A percentile compares a stretch with the other conserved stretches of the same genome.
phyloP scores from a whole-genome alignment of 2,113 vertebrate genomes.

The Rynchops niger region DNA sequence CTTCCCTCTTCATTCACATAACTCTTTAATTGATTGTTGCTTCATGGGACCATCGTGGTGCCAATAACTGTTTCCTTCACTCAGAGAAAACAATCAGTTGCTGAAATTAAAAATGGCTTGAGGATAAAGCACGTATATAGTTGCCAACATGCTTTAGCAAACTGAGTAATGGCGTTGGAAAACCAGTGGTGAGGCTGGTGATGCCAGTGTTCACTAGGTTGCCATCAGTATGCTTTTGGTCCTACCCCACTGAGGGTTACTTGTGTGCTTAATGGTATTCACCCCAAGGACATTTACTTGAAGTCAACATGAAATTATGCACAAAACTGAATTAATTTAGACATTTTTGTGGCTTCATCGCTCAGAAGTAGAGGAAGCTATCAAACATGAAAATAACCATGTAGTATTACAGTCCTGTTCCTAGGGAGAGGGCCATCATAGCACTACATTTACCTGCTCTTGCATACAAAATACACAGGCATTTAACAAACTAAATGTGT shows the following conservation, averaged over 20 bases:
- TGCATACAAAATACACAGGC: neutral
- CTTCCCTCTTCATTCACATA: neutral
- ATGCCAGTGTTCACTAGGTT: neutral
- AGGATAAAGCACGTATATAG: neutral
- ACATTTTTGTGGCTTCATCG: neutral
- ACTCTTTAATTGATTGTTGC: neutral
- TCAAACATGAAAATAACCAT: neutral
- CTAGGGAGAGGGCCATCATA: neutral
- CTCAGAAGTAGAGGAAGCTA: neutral
- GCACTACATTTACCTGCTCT: neutral
- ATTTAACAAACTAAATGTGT: neutral
- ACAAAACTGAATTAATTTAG: neutral
- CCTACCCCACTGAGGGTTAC: neutral
- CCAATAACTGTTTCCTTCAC: neutral
- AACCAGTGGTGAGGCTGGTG: neutral
- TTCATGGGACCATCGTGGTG: neutral
- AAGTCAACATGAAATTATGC: neutral
- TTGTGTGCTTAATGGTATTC: neutral
- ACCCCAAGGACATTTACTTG: neutral
- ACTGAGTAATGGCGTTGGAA: neutral
- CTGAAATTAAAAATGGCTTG: neutral
- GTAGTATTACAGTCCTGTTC: neutral
- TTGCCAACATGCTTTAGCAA: neutral
- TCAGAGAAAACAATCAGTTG: neutral
- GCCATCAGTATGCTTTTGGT: neutral